Conservation (phyloP, 2,113 vertebrate genomes). For the Scortum barcoo region DNA sequence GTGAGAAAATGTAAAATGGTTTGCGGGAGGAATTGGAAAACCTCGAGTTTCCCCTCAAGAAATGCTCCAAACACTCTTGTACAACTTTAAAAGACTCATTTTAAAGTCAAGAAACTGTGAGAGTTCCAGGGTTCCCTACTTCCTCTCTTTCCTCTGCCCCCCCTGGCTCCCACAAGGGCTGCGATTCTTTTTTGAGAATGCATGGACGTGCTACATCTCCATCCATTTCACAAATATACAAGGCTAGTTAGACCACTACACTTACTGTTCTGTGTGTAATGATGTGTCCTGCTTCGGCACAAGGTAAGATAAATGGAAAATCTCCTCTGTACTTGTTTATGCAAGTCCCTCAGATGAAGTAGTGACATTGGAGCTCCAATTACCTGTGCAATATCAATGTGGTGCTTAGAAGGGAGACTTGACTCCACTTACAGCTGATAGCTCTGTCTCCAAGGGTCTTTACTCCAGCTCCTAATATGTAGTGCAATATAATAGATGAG, state of each 20-base stretch:
- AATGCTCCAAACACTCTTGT: slow-evolving; percentile 42
- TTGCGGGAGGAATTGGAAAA: slow-evolving; percentile 49
- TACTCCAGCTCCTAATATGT: slow-evolving; percentile 61
- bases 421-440: slow-evolving; percentile 74
- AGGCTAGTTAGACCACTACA: slow-evolving; percentile 70
- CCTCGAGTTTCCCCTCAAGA: slow-evolving; percentile 31
- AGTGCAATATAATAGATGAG: slow-evolving; percentile 60
- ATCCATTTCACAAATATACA: slow-evolving; percentile 73
- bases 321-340: slow-evolving; percentile 76
- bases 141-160: slow-evolving; percentile 24
- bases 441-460: slow-evolving; percentile 70
- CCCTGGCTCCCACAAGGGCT: slow-evolving; percentile 40
- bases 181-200: slow-evolving; percentile 53
- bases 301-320: slow-evolving; percentile 82
- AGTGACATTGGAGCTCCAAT: slow-evolving; percentile 79
- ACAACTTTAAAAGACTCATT: slow-evolving; percentile 57
- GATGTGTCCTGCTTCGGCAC: slow-evolving; percentile 72
- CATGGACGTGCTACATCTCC: slow-evolving; percentile 53
- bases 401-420: slow-evolving; percentile 73
- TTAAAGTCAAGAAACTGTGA: slow-evolving; percentile 55
- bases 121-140: slow-evolving; percentile 15
- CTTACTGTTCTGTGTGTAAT: slow-evolving; percentile 69
- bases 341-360: slow-evolving; percentile 72
- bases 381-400: slow-evolving; percentile 81
- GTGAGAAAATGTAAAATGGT: slow-evolving; percentile 73